These are phyloP conservation scores for Brachyhypopomus occidentalis DNA, from an alignment of 2,113 vertebrate species.

Conservation along the genomic window DNA sequence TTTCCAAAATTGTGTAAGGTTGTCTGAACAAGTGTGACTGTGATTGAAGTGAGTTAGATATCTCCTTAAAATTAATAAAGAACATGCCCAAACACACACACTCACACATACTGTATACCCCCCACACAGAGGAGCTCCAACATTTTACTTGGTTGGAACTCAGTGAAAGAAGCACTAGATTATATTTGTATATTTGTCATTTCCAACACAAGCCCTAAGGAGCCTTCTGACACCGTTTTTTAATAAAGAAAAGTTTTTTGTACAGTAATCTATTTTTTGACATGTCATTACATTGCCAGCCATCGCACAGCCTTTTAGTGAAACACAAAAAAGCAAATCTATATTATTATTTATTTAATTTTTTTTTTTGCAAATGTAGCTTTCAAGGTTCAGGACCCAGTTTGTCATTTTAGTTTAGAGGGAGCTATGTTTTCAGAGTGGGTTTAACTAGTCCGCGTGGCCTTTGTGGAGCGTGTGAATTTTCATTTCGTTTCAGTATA, in stretches of 20 bases:
- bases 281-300: neutral
- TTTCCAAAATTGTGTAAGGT: slow-evolving; percentile 24
- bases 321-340: neutral
- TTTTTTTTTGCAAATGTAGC: neutral
- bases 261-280: neutral
- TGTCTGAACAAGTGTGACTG: slow-evolving; percentile 9
- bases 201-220: neutral
- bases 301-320: too few species aligned
- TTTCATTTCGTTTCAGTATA: too few species aligned
- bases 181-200: slow-evolving; percentile 5
- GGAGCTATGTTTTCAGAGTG: neutral
- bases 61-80: slow-evolving; percentile 38
- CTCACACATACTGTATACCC: neutral
- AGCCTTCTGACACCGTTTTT: slow-evolving; percentile 6
- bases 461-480: too few species aligned
- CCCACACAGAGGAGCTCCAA: slow-evolving; percentile 26
- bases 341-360: too few species aligned
- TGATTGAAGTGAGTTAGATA: slow-evolving; percentile 9
- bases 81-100: slow-evolving; percentile 40
- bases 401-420: neutral
- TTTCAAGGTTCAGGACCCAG: neutral
- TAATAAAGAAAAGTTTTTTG: slow-evolving; percentile 8
- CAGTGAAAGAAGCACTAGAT: neutral
- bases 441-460: neutral
- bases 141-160: neutral